phyloP scores from a whole-genome alignment of 2,113 vertebrate species.

The Otolemur garnettii region DNA sequence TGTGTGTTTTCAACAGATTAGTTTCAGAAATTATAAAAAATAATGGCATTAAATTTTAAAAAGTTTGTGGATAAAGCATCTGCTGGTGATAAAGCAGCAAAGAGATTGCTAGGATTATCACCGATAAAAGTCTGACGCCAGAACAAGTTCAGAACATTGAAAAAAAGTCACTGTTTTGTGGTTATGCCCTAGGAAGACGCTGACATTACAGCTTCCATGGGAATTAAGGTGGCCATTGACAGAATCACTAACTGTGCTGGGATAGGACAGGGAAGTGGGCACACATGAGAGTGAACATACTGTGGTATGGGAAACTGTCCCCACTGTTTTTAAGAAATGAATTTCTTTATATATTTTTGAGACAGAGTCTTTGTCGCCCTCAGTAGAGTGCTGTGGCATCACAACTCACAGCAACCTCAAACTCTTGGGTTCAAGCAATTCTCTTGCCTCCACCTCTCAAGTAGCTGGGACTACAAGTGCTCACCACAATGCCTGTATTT shows the following conservation, averaged over 20 bases:
- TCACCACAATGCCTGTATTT: no score
- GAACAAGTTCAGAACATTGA: neutral
- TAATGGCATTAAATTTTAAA: no score
- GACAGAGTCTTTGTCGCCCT: no score
- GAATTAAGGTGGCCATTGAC: neutral
- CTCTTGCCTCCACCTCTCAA: no score
- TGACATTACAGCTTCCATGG: neutral
- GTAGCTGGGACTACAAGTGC: no score
- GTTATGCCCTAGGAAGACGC: neutral
- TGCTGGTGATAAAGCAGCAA: neutral
- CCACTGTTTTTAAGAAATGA: neutral
- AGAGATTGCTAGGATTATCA: neutral
- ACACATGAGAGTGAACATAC: neutral
- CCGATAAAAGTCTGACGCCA: neutral
- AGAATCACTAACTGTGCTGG: neutral
- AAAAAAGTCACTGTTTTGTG: neutral
- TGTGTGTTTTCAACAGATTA: neutral
- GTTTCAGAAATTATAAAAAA: neutral
- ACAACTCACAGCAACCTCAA: no score
- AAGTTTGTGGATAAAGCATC: neutral
- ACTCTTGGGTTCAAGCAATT: no score
- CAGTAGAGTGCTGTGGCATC: no score
- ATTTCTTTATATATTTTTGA: no score
- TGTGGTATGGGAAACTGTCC: neutral
- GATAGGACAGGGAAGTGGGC: neutral